Conservation (phyloP, 23 tunicate species). For the Botrylloides violaceus region DNA sequence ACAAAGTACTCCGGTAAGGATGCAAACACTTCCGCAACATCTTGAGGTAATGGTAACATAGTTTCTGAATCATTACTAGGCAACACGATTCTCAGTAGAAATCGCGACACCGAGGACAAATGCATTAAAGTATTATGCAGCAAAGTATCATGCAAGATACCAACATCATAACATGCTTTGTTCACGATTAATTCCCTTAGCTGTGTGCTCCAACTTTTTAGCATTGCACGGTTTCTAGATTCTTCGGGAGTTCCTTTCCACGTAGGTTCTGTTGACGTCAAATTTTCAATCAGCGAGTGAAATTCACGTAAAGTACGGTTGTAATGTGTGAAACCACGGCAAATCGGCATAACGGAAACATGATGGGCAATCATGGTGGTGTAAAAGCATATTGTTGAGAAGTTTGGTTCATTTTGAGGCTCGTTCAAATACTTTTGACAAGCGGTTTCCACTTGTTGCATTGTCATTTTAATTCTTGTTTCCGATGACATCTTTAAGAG, state of each 20-base stretch:
- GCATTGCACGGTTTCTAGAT: slow-evolving; percentile 36
- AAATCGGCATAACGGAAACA: slow-evolving; percentile 45
- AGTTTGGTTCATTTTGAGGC: slow-evolving; percentile 9
- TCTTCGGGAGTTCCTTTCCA: slow-evolving; percentile 75
- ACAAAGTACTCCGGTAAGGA: slow-evolving; percentile 67
- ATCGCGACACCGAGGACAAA: slow-evolving; percentile 37
- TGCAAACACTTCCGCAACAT: slow-evolving; percentile 41
- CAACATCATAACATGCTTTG: slow-evolving; percentile 47
- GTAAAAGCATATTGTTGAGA: slow-evolving; percentile 79
- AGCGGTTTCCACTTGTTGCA: slow-evolving; percentile 12
- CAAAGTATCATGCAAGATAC: slow-evolving; percentile 43
- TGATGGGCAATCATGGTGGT: slow-evolving; percentile 83
- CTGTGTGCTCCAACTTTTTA: slow-evolving; percentile 55
- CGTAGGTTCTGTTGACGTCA: slow-evolving; percentile 26
- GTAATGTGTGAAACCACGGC: slow-evolving; percentile 30
- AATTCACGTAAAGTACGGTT: slow-evolving; percentile 39
- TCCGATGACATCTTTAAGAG: slow-evolving; percentile 25
- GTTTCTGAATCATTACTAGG: slow-evolving; percentile 11
- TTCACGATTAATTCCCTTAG: slow-evolving; percentile 1
- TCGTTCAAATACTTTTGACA: neutral
- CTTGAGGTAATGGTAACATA: slow-evolving; percentile 44
- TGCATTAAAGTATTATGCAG: slow-evolving; percentile 30
- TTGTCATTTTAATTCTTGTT: slow-evolving; percentile 54
- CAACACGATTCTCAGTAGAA: slow-evolving; percentile 34
- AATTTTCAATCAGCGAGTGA: slow-evolving; percentile 35